Conservation (phyloP, 2,888 invertebrate species). For the Drosophila diplacantha region DNA sequence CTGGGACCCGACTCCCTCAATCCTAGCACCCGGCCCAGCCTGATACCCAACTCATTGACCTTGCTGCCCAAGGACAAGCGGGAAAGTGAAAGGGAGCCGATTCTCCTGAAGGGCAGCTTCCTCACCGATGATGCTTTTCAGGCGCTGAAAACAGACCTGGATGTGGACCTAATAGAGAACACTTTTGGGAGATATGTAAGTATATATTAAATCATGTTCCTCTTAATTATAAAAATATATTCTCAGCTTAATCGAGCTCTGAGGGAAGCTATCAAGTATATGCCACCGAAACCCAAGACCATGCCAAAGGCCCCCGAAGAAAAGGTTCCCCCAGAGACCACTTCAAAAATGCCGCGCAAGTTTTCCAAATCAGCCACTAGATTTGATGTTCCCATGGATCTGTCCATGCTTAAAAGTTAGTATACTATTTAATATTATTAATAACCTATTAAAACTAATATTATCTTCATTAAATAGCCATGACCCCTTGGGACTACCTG, state of each 20-base stretch:
- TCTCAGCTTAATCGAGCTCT: constrained; percentile 74
- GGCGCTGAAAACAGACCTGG: constrained; percentile 74
- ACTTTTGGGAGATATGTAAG: constrained; percentile 77
- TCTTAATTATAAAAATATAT: neutral
- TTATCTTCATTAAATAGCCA: constrained; percentile 77
- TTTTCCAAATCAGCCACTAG: constrained; percentile 86
- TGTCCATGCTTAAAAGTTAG: constrained; percentile 77
- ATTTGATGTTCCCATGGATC: constrained; percentile 86
- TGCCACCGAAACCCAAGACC: constrained; percentile 60
- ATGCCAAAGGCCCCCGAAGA: constrained; percentile 51
- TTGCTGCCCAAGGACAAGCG: constrained; percentile 70
- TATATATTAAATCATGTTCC: neutral
- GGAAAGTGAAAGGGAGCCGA: constrained; percentile 73
- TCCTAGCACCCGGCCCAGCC: constrained; percentile 83
- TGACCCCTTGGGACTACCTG: constrained; percentile 85
- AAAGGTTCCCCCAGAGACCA: constrained; percentile 53
- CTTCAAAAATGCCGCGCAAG: constrained; percentile 82
- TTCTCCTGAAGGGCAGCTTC: constrained; percentile 76
- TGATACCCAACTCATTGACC: constrained; percentile 78
- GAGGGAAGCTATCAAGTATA: constrained; percentile 75
- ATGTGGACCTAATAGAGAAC: constrained; percentile 76
- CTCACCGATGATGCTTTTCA: constrained; percentile 76
- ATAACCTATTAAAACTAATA: neutral
- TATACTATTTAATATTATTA: constrained; percentile 1
- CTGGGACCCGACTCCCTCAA: constrained; percentile 83